Base-by-base conservation (phyloP, 2,113 vertebrate genomes). In the Spea multiplicata region DNA sequence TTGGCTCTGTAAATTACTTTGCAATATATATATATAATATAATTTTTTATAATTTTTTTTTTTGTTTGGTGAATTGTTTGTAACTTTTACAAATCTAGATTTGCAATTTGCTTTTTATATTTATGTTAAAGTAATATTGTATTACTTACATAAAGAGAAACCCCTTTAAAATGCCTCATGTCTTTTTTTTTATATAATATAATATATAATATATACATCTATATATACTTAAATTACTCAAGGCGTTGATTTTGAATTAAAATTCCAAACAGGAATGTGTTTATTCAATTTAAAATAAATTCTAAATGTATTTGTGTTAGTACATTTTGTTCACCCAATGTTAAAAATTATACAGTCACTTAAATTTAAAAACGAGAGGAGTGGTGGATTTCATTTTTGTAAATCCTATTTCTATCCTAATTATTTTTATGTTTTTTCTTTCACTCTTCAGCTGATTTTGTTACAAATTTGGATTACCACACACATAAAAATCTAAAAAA, bases 51-150 rank as follows among this genome's bases (percentile, higher is more conserved):
- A 92, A 89, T 30, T 82, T 78, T 84, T 84, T 74, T 84, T 85
- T 75, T 55, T 86, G 83, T 73, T 90, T 91, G 93, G 91, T 88
- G 95, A 94, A 93, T 95, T 93, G 94, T 94, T 94, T 94, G 93
- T 93, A 87, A 93, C 94, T 80, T 80, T 80, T 94, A 86, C 91
- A 91, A 94, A 94, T 95, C 95, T 97, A 94, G 94, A 96, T 94
- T 95, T 94, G 92, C 93, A 97, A 95, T 96, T 96, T 95, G 90
- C 95, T 94, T 96, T 80, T 96, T 95, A 94, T 98, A 97, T 97
- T 98, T 99, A 97, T 99, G 97, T 98, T 97, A 95, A 96, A 98
- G 96, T 97, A 95, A 97, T 98, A 98, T 99, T 98, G 97, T 98
- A 99, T 97, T 98, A 97, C 95, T 97, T 94, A 94, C 96, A 99